phyloP scores from a whole-genome alignment of 1,140 invertebrate genomes.

The Planococcus citri region DNA sequence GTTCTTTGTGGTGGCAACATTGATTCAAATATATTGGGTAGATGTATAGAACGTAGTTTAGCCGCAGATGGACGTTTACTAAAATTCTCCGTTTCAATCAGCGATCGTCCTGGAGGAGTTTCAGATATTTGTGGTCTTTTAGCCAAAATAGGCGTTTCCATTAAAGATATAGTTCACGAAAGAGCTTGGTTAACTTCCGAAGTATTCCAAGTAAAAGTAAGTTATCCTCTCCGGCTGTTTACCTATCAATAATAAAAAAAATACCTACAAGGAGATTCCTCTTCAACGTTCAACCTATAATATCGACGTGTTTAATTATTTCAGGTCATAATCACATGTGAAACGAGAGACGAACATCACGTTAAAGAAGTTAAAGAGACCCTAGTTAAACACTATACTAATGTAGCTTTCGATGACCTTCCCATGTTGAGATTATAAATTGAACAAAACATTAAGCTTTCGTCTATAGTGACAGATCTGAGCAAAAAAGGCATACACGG shows the following conservation, averaged over 20 bases:
- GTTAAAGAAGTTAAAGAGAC: conserved; percentile 48
- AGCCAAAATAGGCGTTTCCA: conserved; percentile 64
- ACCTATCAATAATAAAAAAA: too few relatives aligned
- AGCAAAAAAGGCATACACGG: too few relatives aligned
- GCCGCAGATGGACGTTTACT: conserved; percentile 71
- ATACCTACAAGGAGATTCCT: too few relatives aligned
- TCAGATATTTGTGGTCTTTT: conserved; percentile 69
- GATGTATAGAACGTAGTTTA: conserved; percentile 76
- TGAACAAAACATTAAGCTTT: too few relatives aligned
- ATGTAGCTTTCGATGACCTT: conserved; percentile 28
- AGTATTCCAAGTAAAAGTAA: conserved; percentile 66
- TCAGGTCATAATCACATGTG: conserved; percentile 67
- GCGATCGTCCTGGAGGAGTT: conserved; percentile 75
- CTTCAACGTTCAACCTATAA: too few relatives aligned
- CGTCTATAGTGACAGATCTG: too few relatives aligned
- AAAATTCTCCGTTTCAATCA: conserved; percentile 75
- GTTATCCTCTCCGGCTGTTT: conserved; percentile 16
- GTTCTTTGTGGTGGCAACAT: conserved; percentile 85
- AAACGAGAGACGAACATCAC: conserved; percentile 70
- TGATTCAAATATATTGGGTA: conserved; percentile 76
- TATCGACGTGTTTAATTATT: conserved; percentile 28
- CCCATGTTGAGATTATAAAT: conserved; percentile 14
- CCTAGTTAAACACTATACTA: conserved; percentile 44
- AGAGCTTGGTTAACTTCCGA: conserved; percentile 80
- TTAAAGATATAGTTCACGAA: conserved; percentile 90